Conservation (phyloP, 2,113 vertebrate species). For the Engystomops pustulosus region DNA sequence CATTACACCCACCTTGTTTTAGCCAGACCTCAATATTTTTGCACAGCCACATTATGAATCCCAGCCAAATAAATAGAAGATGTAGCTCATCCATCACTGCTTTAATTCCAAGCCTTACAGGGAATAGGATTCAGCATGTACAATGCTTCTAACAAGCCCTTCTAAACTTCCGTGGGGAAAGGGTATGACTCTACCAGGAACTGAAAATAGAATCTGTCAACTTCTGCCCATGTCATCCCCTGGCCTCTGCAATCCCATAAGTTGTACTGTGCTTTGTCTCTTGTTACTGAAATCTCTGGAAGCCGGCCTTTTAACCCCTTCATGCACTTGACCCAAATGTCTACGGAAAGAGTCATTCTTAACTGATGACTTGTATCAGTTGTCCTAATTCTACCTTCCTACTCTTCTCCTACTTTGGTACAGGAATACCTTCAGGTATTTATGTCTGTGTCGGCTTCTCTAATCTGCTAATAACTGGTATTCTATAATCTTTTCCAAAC, state of each 20-base stretch:
- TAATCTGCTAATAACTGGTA: background rate
- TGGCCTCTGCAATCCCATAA: slow-evolving; percentile 57
- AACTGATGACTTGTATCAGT: background rate
- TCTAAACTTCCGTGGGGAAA: slow-evolving; percentile 35
- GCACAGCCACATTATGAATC: slow-evolving; percentile 57
- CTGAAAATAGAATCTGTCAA: slow-evolving; percentile 49
- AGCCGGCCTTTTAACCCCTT: slow-evolving; percentile 21
- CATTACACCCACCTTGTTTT: slow-evolving; percentile 56
- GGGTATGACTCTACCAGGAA: slow-evolving; percentile 26
- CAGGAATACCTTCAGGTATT: background rate
- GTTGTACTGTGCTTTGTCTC: background rate
- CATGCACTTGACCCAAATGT: slow-evolving; percentile 28
- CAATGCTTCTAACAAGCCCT: slow-evolving; percentile 36
- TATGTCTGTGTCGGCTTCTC: background rate
- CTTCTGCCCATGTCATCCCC: slow-evolving; percentile 1
- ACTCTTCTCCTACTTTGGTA: background rate
- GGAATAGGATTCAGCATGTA: slow-evolving; percentile 20
- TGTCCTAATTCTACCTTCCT: background rate
- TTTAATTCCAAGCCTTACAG: slow-evolving; percentile 65
- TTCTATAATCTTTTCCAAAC: background rate
- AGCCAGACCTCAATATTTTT: slow-evolving; percentile 51
- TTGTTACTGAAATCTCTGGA: background rate
- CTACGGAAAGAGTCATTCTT: slow-evolving; percentile 3
- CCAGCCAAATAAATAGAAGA: slow-evolving; percentile 61
- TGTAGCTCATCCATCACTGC: slow-evolving; percentile 66